Evolutionary conservation across 2,888 invertebrate species (phyloP).

Genomic region (Agrotis ipsilon): DNA sequence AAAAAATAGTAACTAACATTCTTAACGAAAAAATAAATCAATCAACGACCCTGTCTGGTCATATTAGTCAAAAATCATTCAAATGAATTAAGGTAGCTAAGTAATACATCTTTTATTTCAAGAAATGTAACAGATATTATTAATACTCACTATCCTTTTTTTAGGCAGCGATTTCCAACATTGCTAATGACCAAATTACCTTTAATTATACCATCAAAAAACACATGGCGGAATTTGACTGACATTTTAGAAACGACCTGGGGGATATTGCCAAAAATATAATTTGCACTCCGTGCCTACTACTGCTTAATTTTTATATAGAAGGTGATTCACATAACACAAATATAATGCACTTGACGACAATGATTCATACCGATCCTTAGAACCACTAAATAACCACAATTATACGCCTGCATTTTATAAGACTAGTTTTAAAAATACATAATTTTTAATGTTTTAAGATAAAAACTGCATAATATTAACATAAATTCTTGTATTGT

Average conservation of each 20-base stretch:
- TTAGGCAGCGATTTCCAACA: constrained; percentile 14
- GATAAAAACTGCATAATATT: constrained; percentile 61
- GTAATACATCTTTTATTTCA: constrained; percentile 56
- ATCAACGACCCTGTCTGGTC: constrained; percentile 39
- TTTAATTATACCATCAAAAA: constrained; percentile 62
- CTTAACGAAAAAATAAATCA: constrained; percentile 50
- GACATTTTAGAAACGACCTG: constrained; percentile 77
- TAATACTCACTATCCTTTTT: constrained; percentile 23
- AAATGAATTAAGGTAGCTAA: constrained; percentile 30
- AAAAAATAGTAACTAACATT: constrained; percentile 21
- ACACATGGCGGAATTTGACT: constrained; percentile 64
- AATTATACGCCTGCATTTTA: constrained; percentile 51
- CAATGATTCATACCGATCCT: constrained; percentile 63
- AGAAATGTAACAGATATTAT: constrained; percentile 44
- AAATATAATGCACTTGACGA: constrained; percentile 65
- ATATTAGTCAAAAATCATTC: constrained; percentile 28
- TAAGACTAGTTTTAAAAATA: constrained; percentile 56
- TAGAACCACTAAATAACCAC: constrained; percentile 53
- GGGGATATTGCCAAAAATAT: constrained; percentile 86
- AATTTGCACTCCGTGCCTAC: constrained; percentile 62
- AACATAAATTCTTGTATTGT: constrained; percentile 60
- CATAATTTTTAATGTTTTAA: constrained; percentile 53
- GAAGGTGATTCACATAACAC: constrained; percentile 71
- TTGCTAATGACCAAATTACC: constrained; percentile 56
- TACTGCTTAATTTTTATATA: constrained; percentile 27